Conservation (phyloP, 2,797 vertebrate species). For the Dryobates pubescens region DNA sequence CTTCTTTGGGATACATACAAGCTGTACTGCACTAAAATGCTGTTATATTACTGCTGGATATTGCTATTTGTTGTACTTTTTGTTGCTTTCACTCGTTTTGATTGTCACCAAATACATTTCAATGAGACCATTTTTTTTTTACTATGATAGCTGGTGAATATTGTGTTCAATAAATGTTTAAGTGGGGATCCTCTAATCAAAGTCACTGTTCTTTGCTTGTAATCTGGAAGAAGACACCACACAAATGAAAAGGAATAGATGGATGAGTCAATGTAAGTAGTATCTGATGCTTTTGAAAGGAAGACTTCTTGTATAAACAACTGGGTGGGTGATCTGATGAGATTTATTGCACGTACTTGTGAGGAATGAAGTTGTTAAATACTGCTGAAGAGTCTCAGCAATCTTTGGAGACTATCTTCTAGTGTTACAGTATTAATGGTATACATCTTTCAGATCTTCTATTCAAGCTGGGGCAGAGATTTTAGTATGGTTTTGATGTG, state of each 20-base stretch:
- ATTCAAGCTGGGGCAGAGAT: not conserved
- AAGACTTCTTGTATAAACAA: not conserved
- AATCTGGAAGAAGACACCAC: not conserved
- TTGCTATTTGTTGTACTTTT: not conserved
- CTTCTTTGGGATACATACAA: slow-evolving; percentile 13
- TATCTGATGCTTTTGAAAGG: not conserved
- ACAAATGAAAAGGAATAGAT: not conserved
- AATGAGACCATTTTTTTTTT: not conserved
- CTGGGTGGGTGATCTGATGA: not conserved
- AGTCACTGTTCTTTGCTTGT: not conserved
- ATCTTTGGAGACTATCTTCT: not conserved
- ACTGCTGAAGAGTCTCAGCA: not conserved
- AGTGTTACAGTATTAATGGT: not conserved
- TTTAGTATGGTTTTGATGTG: not conserved
- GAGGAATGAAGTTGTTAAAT: not conserved
- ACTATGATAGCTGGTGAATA: not conserved
- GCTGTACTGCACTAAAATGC: not conserved
- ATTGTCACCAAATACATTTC: not conserved
- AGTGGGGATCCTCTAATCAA: not conserved
- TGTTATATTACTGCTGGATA: not conserved
- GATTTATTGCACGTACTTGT: not conserved
- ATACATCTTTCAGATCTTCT: not conserved
- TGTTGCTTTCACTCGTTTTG: not conserved
- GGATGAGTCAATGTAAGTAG: slow-evolving; percentile 22
- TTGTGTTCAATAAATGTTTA: not conserved